Base-by-base conservation (phyloP, 2,113 vertebrate genomes). In the Cyprinodon tularosa region DNA sequence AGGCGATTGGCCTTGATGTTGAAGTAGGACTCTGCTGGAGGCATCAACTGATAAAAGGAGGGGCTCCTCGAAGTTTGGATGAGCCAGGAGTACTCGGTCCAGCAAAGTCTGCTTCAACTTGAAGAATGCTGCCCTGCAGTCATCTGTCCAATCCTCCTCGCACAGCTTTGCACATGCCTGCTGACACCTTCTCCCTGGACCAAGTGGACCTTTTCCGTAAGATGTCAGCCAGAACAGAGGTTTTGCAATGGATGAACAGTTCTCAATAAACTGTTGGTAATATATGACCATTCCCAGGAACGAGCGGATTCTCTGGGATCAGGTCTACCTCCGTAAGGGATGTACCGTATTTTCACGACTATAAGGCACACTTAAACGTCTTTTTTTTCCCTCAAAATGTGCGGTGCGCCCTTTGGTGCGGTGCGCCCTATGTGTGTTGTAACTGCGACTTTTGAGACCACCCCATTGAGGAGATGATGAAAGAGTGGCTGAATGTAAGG, bases 21-120 rank as follows among this genome's bases (percentile, higher is more conserved):
- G 29, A 29, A 29, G 29, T 29, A 68, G 39, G 1, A 44, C 66
- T 36, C 15, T 17, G 22, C 12, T 57, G 14, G 67, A 69, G 1
- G 67, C 67, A 69, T 69, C 67, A 13, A 57, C 67, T 12, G 67
- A 57, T 0, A 69, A 37, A 0, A 69, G 15, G 13, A 69, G 57
- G 1, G 48, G 48, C 4, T 69, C 10, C 0, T 5, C 12, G 13
- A 69, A 69, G 17, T 69, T 39, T n/a, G 67, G 67, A 37, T 68
- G 66, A 5, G 45, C 66, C 13, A 68, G n/a, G 4, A 68, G 13
- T 1, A 68, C 45, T 17, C 20, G 44, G n/a, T 48, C 22, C 12
- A 68, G 12, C 39, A 65, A 29, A 29, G 22, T 44, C 9, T 20
- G 48, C 17, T 69, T 57, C 10, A 69, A 3, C 2, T 57, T 12